These are phyloP conservation scores for Gymnothorax javanicus DNA, from an alignment of 2,797 vertebrate species.

Conservation along the genomic window DNA sequence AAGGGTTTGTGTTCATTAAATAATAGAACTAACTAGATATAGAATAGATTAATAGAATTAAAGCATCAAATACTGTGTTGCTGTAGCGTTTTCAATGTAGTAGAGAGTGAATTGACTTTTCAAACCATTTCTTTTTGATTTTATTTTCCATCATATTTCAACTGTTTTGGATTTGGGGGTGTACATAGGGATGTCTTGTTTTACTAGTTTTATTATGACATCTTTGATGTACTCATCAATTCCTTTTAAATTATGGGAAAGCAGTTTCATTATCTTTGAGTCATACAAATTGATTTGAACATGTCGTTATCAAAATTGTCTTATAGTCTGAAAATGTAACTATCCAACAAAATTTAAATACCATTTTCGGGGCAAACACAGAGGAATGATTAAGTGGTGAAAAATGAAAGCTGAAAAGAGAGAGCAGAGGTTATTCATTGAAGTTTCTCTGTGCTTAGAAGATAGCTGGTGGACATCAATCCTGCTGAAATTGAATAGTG, in stretches of 20 bases:
- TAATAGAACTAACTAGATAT: too few species aligned
- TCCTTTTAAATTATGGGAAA: neutral
- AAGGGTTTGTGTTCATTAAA: too few species aligned
- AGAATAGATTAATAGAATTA: too few species aligned
- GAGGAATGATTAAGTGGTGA: neutral
- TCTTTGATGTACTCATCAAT: neutral
- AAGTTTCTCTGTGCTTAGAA: conserved; percentile 1
- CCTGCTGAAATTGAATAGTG: neutral
- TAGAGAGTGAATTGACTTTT: too few species aligned
- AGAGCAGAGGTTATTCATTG: neutral
- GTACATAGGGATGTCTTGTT: neutral
- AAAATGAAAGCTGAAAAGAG: neutral
- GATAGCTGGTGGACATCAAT: neutral
- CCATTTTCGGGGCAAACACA: neutral
- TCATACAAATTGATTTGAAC: conserved; percentile 9
- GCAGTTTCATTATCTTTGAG: conserved; percentile 8
- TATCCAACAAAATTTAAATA: neutral
- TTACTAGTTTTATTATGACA: neutral
- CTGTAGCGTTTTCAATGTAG: too few species aligned
- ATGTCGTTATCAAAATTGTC: neutral
- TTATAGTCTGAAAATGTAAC: neutral
- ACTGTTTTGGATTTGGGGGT: too few species aligned
- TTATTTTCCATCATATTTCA: too few species aligned
- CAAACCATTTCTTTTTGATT: too few species aligned
- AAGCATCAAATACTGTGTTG: too few species aligned